These are phyloP conservation scores for Pseudorhiza aurosa DNA, from an alignment of 30 jellyfish, hydroid and myxozoan genomes.

Conservation along the genomic window DNA sequence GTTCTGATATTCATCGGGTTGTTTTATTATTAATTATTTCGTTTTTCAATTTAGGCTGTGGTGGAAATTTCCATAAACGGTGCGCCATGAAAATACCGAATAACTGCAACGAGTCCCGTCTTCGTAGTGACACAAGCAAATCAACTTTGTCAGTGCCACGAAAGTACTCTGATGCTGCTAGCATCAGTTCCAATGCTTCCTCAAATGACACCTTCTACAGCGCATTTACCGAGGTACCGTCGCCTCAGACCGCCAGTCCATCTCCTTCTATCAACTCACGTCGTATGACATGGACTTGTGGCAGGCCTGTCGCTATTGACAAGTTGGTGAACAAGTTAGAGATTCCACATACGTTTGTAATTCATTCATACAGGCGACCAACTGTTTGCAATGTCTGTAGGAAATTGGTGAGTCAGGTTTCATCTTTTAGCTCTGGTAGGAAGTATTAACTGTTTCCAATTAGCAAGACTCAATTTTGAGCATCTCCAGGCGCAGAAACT, in stretches of 20 bases:
- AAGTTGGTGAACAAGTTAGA: slow-evolving; percentile 85
- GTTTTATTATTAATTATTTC: no score
- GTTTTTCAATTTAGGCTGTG: slow-evolving; percentile 79
- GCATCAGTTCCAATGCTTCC: slow-evolving; percentile 49
- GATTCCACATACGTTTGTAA: slow-evolving; percentile 93
- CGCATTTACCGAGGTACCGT: slow-evolving; percentile 34
- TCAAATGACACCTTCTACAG: slow-evolving; percentile 51
- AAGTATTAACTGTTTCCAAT: no score
- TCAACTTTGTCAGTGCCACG: slow-evolving; percentile 62
- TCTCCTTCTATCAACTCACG: slow-evolving; percentile 56
- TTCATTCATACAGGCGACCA: slow-evolving; percentile 90
- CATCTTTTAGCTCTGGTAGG: no score
- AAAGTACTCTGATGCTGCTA: slow-evolving; percentile 75
- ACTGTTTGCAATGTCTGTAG: slow-evolving; percentile 91
- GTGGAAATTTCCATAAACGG: slow-evolving; percentile 92
- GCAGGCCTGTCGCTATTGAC: slow-evolving; percentile 88
- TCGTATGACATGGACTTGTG: slow-evolving; percentile 96
- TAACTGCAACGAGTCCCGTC: slow-evolving; percentile 78
- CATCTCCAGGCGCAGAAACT: no score
- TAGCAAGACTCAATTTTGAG: no score
- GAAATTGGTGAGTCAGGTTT: slow-evolving; percentile 75
- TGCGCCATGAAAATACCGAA: slow-evolving; percentile 95
- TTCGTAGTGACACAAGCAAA: slow-evolving; percentile 50
- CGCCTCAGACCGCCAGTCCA: slow-evolving; percentile 23
- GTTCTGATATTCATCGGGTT: no score